Conservation (phyloP, 2,113 vertebrate genomes). For the Mormoops blainvillei region DNA sequence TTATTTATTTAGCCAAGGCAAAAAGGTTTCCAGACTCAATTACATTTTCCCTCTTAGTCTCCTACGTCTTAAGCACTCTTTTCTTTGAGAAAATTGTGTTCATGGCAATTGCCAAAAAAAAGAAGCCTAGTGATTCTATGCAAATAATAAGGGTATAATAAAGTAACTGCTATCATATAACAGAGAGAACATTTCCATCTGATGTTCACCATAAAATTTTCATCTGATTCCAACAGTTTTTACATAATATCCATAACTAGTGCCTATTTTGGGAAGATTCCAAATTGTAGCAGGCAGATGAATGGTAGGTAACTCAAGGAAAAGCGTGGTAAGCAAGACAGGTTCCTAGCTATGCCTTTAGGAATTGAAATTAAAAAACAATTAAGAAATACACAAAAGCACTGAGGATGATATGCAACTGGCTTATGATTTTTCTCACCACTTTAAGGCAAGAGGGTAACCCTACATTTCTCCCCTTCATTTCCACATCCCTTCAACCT, state of each 20-base stretch:
- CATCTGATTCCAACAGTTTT: conserved; percentile 19
- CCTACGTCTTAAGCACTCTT: conserved; percentile 67
- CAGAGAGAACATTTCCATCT: conserved; percentile 16
- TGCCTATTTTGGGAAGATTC: background rate
- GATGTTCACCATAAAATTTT: background rate
- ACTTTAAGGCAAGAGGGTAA: background rate
- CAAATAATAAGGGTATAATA: conserved; percentile 41
- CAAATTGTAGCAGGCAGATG: background rate
- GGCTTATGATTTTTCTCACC: background rate
- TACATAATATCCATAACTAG: background rate
- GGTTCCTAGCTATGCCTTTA: background rate
- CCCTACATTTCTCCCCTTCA: background rate
- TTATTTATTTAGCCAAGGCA: conserved; percentile 79
- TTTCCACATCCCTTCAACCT: background rate
- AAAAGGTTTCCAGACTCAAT: conserved; percentile 76
- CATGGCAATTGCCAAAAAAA: conserved; percentile 62
- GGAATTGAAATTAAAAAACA: background rate
- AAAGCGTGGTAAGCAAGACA: background rate
- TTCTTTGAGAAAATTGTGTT: conserved; percentile 74
- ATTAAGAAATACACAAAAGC: background rate
- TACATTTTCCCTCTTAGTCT: conserved; percentile 74
- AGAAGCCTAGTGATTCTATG: conserved; percentile 54
- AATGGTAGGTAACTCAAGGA: background rate
- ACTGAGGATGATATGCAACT: background rate
- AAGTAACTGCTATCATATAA: conserved; percentile 24